These are phyloP conservation scores for Melolontha melolontha DNA, from an alignment of 2,888 invertebrate species.

Conservation along the genomic window DNA sequence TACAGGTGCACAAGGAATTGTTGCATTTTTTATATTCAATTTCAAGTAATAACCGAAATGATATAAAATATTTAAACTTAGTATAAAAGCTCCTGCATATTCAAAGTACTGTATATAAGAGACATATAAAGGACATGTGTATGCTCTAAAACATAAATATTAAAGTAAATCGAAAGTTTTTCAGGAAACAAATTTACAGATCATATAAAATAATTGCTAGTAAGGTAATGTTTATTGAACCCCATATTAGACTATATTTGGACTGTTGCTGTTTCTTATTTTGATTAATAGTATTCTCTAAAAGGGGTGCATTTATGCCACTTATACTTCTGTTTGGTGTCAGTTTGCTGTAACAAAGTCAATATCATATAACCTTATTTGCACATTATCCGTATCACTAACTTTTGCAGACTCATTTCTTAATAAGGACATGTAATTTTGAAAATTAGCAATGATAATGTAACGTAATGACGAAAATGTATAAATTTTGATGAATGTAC, in stretches of 20 bases:
- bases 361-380: constrained; percentile 14
- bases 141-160: constrained; percentile 60
- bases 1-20: background rate
- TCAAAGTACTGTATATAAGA: constrained; percentile 65
- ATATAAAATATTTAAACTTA: constrained; percentile 67
- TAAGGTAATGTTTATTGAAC: constrained; percentile 69
- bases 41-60: constrained; percentile 67
- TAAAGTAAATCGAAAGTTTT: constrained; percentile 19
- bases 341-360: constrained; percentile 19
- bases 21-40: constrained; percentile 50
- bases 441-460: constrained; percentile 9
- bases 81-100: constrained; percentile 63
- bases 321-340: constrained; percentile 43
- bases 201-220: constrained; percentile 71
- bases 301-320: constrained; percentile 61
- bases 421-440: constrained; percentile 1
- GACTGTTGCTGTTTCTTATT: constrained; percentile 55
- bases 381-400: background rate
- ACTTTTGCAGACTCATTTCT: constrained; percentile 1
- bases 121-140: constrained; percentile 66
- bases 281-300: constrained; percentile 62
- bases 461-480: constrained; percentile 11
- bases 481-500: constrained; percentile 14
- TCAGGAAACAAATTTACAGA: constrained; percentile 67
- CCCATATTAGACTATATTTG: constrained; percentile 69